Base-by-base conservation (phyloP, 2,797 vertebrate genomes). In the Aphelocoma californica region DNA sequence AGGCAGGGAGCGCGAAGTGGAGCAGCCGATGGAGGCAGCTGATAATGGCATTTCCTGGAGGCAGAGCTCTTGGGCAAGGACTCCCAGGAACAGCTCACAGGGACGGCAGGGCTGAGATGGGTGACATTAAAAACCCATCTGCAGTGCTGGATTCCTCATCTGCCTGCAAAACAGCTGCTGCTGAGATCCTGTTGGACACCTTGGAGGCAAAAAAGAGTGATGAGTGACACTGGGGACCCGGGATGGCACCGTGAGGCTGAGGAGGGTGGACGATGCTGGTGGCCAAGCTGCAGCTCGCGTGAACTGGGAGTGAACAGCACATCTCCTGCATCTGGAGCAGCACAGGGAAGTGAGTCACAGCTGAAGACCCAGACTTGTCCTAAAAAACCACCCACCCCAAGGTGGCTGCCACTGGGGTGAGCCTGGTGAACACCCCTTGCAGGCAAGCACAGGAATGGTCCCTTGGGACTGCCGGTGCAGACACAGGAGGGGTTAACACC, bases 31-130 rank as follows among this genome's bases (percentile, higher is more conserved):
- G 86, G n/a, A 67, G 69, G 71, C 3, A 5, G 81, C 65, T 58
- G 91, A 95, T 94, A 94, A 88, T 1, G 2, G 54, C 11, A 3
- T 86, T 92, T 95, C 92, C 95, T 91, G 87, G 93, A 95, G 91
- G 86, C 48, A 1, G 29, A 92, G 57, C 61, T 24, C 74, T 67
- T 53, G 73, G 58, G 71, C 82, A 56, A 81, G 51, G 73, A 21
- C 81, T 91, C 50, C 32, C 10, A 47, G 67, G 73, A 77, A 36
- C 11, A 48, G 72, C 71, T 86, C 4, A 1, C 14, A 26, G 81
- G 36, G 45, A 31, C 0, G 0, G 51, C 2, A 2, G 51, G 31
- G 65, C 42, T 10, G 57, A 62, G 69, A 74, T 28, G 47, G 18
- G 36, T 7, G 61, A 44, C 44, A 34, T 62, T n/a, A 29, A 50